phyloP scores from a whole-genome alignment of 2,888 invertebrate species.

The Machimus rusticus region DNA sequence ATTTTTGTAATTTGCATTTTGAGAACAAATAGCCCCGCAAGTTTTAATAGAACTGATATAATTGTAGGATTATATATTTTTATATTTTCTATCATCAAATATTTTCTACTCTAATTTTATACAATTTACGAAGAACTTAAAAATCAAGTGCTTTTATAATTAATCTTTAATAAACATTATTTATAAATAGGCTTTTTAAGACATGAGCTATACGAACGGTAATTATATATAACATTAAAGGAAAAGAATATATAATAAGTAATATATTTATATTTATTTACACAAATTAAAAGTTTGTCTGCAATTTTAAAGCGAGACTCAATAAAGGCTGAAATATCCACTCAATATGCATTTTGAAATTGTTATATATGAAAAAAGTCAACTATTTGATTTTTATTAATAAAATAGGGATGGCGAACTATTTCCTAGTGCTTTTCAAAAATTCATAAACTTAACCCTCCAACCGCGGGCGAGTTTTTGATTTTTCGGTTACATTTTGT shows the following conservation, averaged over 20 bases:
- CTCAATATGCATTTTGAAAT: neutral
- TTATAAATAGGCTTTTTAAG: neutral
- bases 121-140: neutral
- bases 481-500: too few relatives aligned
- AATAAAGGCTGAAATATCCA: neutral
- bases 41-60: neutral
- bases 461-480: too few relatives aligned
- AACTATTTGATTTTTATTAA: neutral
- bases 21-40: neutral
- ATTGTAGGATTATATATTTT: neutral
- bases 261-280: neutral
- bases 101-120: neutral
- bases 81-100: neutral
- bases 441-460: too few relatives aligned
- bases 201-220: neutral
- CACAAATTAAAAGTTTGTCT: neutral
- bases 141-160: neutral
- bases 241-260: neutral
- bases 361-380: neutral
- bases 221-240: neutral
- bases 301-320: neutral
- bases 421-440: too few relatives aligned
- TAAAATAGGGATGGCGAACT: too few relatives aligned
- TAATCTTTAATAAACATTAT: neutral
- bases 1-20: neutral